Conservation (phyloP, 2,113 vertebrate genomes). For the Perccottus glenii region DNA sequence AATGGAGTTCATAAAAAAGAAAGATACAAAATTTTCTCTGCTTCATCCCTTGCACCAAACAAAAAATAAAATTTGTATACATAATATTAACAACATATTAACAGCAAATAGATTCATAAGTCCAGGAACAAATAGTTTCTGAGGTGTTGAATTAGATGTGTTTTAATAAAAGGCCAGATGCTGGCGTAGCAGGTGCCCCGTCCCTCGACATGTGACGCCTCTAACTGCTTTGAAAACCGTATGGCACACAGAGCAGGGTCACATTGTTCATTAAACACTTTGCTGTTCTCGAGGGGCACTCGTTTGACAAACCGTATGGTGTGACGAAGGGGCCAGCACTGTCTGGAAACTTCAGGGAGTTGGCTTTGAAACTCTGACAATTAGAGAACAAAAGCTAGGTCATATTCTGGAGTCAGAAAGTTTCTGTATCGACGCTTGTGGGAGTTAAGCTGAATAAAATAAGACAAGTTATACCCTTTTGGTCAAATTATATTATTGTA, state of each 20-base stretch:
- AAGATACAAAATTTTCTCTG: no score
- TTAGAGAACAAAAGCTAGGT: background rate
- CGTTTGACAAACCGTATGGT: background rate
- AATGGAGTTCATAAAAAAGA: no score
- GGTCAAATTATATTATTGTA: background rate
- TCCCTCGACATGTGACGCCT: slow-evolving; percentile 66
- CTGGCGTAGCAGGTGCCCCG: slow-evolving; percentile 38
- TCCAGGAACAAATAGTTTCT: no score
- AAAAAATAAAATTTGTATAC: no score
- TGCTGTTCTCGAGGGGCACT: slow-evolving; percentile 43
- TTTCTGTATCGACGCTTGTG: background rate
- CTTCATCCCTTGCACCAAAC: no score
- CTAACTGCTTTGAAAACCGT: slow-evolving; percentile 55
- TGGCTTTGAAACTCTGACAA: background rate
- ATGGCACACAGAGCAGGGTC: slow-evolving; percentile 66
- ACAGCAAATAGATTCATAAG: no score
- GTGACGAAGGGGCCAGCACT: background rate
- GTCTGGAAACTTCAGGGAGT: background rate
- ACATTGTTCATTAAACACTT: slow-evolving; percentile 73
- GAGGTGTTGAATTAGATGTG: background rate
- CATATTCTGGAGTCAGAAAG: background rate
- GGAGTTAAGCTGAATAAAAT: background rate
- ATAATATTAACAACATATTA: no score
- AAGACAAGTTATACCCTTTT: background rate
- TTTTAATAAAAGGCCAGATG: slow-evolving; percentile 51